Base-by-base conservation (phyloP, 2,888 invertebrate genomes). In the Creontiades dilutus region DNA sequence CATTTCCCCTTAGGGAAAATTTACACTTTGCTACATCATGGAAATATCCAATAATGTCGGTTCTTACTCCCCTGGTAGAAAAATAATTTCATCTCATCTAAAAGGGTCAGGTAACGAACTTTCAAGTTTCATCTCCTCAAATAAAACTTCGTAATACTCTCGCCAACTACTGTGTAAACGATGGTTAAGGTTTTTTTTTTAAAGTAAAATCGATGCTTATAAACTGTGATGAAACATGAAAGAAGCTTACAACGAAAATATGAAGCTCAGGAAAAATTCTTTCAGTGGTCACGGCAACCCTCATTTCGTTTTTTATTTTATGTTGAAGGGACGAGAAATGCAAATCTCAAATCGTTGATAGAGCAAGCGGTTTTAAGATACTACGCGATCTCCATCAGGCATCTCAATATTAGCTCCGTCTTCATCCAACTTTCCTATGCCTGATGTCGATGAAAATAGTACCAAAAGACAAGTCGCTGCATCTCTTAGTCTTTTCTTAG, bases 101-200 rank as follows among this genome's bases (percentile, higher is more conserved):
- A 68, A 23, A 23, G 68, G 68, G 68, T 68, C 68, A 68, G 68
- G 23, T 68, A 68, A 68, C 68, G 68, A 68, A 61, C 61, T 61
- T 61, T 61, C n/a, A 61, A 68, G 68, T 68, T 68, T 68, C 68
- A 68, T 68, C 68, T 68, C 27, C 23, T 68, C 68, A 23, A 68
- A 68, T 68, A 68, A 68, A 68, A 68, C 68, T 68, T 68, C 23
- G 12, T 19, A 19, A 68, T 68, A 16, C 68, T 27, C 27, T 68
- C 27, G 37, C 68, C 68, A 27, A 68, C 68, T 68, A 68, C 68
- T 23, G 68, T 68, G 23, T 68, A 68, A 68, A 23, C 7, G 27
- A 23, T 0, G 3, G 68, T 23, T 68, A 23, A 27, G 23, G 23
- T 23, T 9, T 23, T 68, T 13, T 23, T 23, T n/a, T n/a, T n/a